A percentile compares a stretch with the other conserved stretches of the same genome.
Evolutionary conservation across 2,113 vertebrate genomes (phyloP).

Genomic region (Lota lota): DNA sequence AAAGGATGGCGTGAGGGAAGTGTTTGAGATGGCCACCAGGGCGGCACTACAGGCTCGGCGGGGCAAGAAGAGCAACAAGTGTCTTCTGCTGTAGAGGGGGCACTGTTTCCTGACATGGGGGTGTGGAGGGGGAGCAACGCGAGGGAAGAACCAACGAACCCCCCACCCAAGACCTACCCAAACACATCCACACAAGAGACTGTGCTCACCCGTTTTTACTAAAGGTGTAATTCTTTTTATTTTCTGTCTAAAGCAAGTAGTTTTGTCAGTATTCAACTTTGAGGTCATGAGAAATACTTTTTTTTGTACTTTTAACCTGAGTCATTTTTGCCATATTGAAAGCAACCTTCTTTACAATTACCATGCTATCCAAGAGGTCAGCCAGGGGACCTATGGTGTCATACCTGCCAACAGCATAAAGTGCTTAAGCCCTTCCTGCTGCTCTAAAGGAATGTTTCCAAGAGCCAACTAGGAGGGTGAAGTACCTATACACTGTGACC

Average conservation of each 20-base stretch:
- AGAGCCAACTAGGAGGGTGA: conserved; percentile 53
- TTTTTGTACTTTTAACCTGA: conserved; percentile 69
- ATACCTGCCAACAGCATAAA: conserved; percentile 60
- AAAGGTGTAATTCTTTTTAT: conserved; percentile 73
- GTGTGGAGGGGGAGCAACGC: conserved; percentile 38
- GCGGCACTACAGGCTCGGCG: conserved; percentile 82
- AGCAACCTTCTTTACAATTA: conserved; percentile 44
- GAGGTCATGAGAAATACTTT: conserved; percentile 64
- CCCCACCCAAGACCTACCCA: conserved; percentile 22
- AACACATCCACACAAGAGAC: conserved; percentile 66
- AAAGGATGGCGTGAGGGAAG: conserved; percentile 84
- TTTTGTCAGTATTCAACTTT: conserved; percentile 77
- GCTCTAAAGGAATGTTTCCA: conserved; percentile 66
- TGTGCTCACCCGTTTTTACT: conserved; percentile 70
- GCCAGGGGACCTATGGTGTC: conserved; percentile 45
- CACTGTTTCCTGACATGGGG: conserved; percentile 46
- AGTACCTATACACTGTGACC: conserved; percentile 67
- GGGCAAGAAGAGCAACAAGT: conserved; percentile 79
- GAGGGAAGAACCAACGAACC: conserved; percentile 42
- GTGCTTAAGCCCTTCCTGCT: conserved; percentile 63
- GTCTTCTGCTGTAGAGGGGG: conserved; percentile 72
- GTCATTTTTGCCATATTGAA: conserved; percentile 70
- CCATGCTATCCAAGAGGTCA: conserved; percentile 51
- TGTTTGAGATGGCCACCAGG: conserved; percentile 86
- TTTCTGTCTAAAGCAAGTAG: conserved; percentile 71